Conservation (phyloP, 1,140 invertebrate species). For the Ostrea denselamellosa region DNA sequence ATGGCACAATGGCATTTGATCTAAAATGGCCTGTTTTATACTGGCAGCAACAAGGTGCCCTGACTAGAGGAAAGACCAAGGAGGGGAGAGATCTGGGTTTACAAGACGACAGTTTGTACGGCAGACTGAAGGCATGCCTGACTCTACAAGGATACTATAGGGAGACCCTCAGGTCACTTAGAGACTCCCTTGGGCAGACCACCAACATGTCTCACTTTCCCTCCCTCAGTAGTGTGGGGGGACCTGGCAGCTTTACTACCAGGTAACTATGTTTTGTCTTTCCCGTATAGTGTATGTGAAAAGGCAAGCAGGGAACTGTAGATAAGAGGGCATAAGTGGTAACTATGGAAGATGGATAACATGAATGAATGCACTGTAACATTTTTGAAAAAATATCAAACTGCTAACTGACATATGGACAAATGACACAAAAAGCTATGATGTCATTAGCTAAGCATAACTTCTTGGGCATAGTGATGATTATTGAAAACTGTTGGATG, state of each 20-base stretch:
- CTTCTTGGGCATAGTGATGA: no score
- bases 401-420: no score
- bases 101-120: slow-evolving; percentile 70
- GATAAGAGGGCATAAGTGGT: not conserved
- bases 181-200: slow-evolving; percentile 74
- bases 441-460: no score
- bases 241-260: slow-evolving; percentile 62
- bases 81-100: slow-evolving; percentile 67
- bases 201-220: slow-evolving; percentile 75
- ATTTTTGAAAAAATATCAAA: no score
- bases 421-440: no score
- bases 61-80: slow-evolving; percentile 64
- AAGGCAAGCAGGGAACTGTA: slow-evolving; percentile 1
- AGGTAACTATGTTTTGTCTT: slow-evolving; percentile 53
- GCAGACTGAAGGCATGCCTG: slow-evolving; percentile 75
- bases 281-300: not conserved
- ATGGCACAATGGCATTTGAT: no score
- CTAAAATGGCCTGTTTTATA: not conserved
- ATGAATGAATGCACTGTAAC: no score
- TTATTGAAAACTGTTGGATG: no score
- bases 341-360: no score
- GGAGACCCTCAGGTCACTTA: slow-evolving; percentile 73
- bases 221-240: slow-evolving; percentile 76
- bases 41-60: slow-evolving; percentile 47
- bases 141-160: slow-evolving; percentile 73